phyloP scores from a whole-genome alignment of 2,113 vertebrate species.

The Sitta europaea region DNA sequence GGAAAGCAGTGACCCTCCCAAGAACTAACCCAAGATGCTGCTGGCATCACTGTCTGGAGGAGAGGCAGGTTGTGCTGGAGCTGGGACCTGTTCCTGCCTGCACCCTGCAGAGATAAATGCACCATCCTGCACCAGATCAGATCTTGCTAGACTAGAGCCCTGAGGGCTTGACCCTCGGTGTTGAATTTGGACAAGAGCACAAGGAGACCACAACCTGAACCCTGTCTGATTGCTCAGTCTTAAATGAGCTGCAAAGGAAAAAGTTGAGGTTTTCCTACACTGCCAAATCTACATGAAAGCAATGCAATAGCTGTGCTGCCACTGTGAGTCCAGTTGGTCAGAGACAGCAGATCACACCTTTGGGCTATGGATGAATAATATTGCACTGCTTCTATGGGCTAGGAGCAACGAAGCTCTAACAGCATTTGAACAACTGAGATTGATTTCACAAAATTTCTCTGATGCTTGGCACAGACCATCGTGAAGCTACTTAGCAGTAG shows the following conservation, averaged over 20 bases:
- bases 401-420: not conserved
- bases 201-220: not conserved
- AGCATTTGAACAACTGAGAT: not conserved
- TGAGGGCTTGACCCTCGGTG: rapidly evolving
- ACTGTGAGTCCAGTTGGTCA: not conserved
- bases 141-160: not conserved
- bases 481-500: slow-evolving; percentile 2
- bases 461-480: not conserved
- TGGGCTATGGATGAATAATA: not conserved
- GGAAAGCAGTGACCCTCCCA: not conserved
- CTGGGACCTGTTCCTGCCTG: not conserved
- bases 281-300: not conserved
- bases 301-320: not conserved
- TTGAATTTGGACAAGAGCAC: not conserved
- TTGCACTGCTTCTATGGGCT: not conserved
- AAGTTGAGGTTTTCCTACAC: not conserved
- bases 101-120: not conserved
- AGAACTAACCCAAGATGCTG: not conserved
- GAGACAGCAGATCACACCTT: not conserved
- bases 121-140: not conserved
- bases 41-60: not conserved
- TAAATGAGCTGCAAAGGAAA: not conserved
- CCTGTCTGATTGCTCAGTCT: not conserved
- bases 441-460: not conserved
- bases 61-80: not conserved